Evolutionary conservation across 2,888 invertebrate genomes (phyloP).

Genomic region (Arge pagana): DNA sequence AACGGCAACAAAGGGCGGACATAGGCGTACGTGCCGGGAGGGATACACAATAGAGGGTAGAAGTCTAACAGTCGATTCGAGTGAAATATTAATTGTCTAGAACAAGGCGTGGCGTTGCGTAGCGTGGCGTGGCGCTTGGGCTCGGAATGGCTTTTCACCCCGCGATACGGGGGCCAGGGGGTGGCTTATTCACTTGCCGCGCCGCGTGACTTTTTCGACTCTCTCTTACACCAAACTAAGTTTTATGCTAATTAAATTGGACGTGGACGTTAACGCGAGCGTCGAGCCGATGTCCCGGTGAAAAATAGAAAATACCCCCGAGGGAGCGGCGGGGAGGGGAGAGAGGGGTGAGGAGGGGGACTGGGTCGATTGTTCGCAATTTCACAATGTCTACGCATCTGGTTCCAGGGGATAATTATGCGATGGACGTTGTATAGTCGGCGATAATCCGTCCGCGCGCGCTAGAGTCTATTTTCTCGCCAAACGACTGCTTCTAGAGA

Average conservation of each 20-base stretch:
- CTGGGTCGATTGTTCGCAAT: slow-evolving; percentile 24
- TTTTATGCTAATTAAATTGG: slow-evolving; percentile 13
- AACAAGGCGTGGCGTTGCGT: background rate
- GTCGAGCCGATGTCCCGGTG: background rate
- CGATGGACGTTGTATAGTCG: no score
- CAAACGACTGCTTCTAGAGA: no score
- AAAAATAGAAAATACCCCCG: slow-evolving; percentile 22
- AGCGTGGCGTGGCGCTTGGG: background rate
- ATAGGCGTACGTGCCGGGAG: no score
- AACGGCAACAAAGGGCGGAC: no score
- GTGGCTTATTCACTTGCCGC: background rate
- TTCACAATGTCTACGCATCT: no score
- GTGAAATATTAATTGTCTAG: slow-evolving; percentile 5
- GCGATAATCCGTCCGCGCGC: no score
- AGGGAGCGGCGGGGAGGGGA: slow-evolving; percentile 11
- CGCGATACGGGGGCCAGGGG: background rate
- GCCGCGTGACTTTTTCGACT: background rate
- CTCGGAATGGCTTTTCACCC: background rate
- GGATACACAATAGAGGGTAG: no score
- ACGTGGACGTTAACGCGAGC: background rate
- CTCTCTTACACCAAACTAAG: background rate
- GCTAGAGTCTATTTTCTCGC: no score
- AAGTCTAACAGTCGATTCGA: slow-evolving; percentile 8
- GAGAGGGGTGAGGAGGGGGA: background rate
- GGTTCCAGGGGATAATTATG: no score